phyloP scores from a whole-genome alignment of 2,888 invertebrate species.

The Drosophila niveifrons region DNA sequence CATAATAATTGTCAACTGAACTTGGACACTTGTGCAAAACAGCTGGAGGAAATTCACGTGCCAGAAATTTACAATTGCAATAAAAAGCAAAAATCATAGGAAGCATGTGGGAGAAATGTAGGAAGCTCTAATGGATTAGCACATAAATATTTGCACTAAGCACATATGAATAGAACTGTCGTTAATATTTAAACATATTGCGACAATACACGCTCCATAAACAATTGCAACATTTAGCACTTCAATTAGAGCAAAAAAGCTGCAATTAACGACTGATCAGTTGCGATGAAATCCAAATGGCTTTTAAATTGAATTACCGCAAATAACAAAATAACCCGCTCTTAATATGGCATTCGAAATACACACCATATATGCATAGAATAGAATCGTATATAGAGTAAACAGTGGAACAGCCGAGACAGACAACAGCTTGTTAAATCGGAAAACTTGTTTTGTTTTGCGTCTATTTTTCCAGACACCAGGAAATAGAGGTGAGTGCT shows the following conservation, averaged over 20 bases:
- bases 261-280: constrained; percentile 23
- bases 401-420: constrained; percentile 23
- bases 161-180: not conserved
- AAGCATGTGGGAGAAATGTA: constrained; percentile 7
- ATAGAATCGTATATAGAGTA: constrained; percentile 3
- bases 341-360: constrained; percentile 11
- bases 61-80: constrained; percentile 19
- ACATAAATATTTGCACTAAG: constrained; percentile 27
- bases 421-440: constrained; percentile 28
- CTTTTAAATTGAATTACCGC: constrained; percentile 53
- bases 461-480: constrained; percentile 39
- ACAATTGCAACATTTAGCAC: constrained; percentile 32
- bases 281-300: constrained; percentile 42
- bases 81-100: not conserved
- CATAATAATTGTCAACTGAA: constrained; percentile 18
- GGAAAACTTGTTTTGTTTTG: constrained; percentile 54
- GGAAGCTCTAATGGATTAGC: constrained; percentile 9
- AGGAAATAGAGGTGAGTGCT: constrained; percentile 35
- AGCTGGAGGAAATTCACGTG: constrained; percentile 26
- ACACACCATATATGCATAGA: constrained; percentile 4
- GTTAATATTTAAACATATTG: constrained; percentile 9
- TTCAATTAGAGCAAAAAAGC: constrained; percentile 32
- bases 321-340: constrained; percentile 24
- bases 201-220: constrained; percentile 22
- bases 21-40: constrained; percentile 47